phyloP scores from a whole-genome alignment of 2,113 vertebrate species.

The Zeus faber region DNA sequence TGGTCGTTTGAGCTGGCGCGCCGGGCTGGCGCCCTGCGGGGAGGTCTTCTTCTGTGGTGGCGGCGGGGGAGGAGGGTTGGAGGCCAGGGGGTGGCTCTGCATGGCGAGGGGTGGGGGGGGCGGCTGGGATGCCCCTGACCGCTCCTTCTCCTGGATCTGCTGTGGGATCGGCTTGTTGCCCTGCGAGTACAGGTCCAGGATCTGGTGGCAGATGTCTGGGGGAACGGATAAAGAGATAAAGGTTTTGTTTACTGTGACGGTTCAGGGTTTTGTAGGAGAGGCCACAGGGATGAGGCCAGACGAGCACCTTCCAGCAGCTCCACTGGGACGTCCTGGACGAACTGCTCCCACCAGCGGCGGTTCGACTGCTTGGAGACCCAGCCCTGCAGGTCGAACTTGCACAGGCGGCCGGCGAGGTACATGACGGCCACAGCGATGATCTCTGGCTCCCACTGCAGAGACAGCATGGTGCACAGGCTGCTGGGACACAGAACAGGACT shows the following conservation, averaged over 20 bases:
- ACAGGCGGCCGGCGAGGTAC: constrained; percentile 95
- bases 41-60: constrained; percentile 87
- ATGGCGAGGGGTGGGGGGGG: constrained; percentile 50
- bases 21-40: constrained; percentile 89
- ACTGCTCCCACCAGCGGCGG: constrained; percentile 98
- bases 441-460: constrained; percentile 97
- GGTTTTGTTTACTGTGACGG: too few species aligned
- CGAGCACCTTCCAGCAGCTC: constrained; percentile 93
- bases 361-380: constrained; percentile 97
- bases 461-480: constrained; percentile 96
- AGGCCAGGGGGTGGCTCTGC: constrained; percentile 41
- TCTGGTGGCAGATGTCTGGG: constrained; percentile 97
- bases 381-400: constrained; percentile 98
- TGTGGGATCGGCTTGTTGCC: constrained; percentile 97
- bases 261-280: too few species aligned
- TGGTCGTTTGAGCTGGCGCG: constrained; percentile 85
- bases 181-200: constrained; percentile 97
- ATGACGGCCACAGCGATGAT: constrained; percentile 98
- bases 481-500: constrained; percentile 15
- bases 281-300: too few species aligned
- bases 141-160: constrained; percentile 83
- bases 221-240: too few species aligned
- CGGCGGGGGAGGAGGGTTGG: constrained; percentile 69
- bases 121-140: constrained; percentile 37
- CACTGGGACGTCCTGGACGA: constrained; percentile 97